Evolutionary conservation across 2,888 invertebrate species (phyloP), one percentile per base, ranked within the genome.

Genomic region (Papilio gigon): DNA sequence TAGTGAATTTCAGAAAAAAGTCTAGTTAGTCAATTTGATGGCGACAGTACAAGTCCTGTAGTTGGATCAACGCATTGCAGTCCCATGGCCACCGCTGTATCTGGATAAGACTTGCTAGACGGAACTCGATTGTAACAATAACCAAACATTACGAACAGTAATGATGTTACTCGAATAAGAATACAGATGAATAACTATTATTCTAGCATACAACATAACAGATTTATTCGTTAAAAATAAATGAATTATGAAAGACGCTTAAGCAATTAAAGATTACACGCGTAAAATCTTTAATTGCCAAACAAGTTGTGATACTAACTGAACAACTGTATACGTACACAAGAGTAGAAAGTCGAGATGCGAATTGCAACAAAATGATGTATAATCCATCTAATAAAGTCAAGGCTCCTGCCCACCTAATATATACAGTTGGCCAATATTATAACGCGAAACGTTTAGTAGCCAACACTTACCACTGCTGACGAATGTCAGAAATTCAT

Each of bases 341-440:
- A 58, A 56, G 22, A 56, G 42, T 59, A 63, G 63, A 63, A 68
- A 68, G 68, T 20, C 25, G 59, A 35, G 44, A 59, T 25, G 63
- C 12, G 37, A 17, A 58, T 64, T 63, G 63, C 58, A 63, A 47
- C 63, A 60, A 68, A 65, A 42, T 68, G 17, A 20, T 27, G 12
- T 25, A 63, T 63, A 68, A 64, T 63, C 33, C 47, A 17, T 37
- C 42, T 33, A 71, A 67, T 62, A 72, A 71, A 71, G 71, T 72
- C 72, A 72, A 72, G 72, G 72, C 70, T 68, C 67, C 50, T 67
- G 65, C 67, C 42, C 44, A 12, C 22, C 14, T 63, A 25, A 25
- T 8, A 20, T 8, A 20, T 17, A 33, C 33, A n/a, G 20, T 68
- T 68, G 64, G 59, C 20, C 22, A 63, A 68, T 44, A 0, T 11